phyloP scores from a whole-genome alignment of 92 coral and sea anemone species.

The Phymanthus crucifer region DNA sequence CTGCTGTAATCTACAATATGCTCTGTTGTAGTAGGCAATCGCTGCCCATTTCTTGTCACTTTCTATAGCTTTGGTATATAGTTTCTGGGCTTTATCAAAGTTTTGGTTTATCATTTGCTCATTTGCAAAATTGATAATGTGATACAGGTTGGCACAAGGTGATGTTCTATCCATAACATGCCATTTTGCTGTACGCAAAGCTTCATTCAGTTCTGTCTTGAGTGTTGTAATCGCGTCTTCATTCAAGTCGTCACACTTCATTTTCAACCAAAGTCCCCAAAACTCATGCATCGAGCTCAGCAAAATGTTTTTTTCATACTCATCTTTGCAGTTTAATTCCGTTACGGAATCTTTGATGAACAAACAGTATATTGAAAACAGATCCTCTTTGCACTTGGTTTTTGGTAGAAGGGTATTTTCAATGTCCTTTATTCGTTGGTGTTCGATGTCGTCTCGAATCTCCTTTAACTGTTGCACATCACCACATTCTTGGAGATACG shows the following conservation, averaged over 20 bases:
- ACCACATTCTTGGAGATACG: neutral
- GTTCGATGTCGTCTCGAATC: neutral
- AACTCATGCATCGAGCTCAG: slow-evolving; percentile 23
- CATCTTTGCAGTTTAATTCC: slow-evolving; percentile 2
- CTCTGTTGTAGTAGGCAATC: slow-evolving; percentile 31
- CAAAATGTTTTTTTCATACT: slow-evolving; percentile 12
- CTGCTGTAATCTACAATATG: slow-evolving; percentile 24
- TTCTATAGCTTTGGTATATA: slow-evolving; percentile 16
- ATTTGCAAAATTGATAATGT: slow-evolving; percentile 23
- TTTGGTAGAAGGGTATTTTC: no score
- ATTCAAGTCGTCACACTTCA: slow-evolving; percentile 17
- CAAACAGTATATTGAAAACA: neutral
- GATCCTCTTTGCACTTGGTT: neutral
- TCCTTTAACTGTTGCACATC: neutral
- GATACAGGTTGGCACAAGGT: slow-evolving; percentile 24
- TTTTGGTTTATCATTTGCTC: neutral
- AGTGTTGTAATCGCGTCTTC: slow-evolving; percentile 5
- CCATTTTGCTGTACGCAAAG: neutral
- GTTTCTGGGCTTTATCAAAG: neutral
- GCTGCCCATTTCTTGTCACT: slow-evolving; percentile 28
- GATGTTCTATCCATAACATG: neutral
- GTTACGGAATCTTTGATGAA: neutral
- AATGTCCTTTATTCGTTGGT: neutral
- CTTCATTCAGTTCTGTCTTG: slow-evolving; percentile 3
- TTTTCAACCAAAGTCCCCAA: slow-evolving; percentile 42